Base-by-base conservation (phyloP, 2,888 invertebrate species). In the Criorhina ranunculi region DNA sequence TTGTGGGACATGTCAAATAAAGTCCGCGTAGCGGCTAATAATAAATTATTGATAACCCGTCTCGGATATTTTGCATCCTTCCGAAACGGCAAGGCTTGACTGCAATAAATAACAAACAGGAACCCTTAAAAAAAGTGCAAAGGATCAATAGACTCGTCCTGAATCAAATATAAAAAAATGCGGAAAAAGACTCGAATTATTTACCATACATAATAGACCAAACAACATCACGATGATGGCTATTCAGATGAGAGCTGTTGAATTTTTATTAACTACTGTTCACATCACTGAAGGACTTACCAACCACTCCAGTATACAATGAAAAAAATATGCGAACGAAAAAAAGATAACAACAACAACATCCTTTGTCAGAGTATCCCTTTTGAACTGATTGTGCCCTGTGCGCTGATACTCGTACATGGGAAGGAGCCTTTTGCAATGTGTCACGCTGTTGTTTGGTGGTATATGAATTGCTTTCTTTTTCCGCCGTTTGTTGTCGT, bases 201-300 rank as follows among this genome's bases (percentile, higher is more conserved):
- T 85, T 85, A 80, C 70, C 85, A 85, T 85, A 80, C 55, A 85
- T 85, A 80, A 85, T 85, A 79, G 85, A 64, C 73, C 67, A 80
- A 85, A 85, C 69, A 85, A 85, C 80, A 79, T 60, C 69, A 51
- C 57, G 64, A 85, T 70, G 75, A 85, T 80, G 80, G 85, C 85
- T 80, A 70, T 85, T 85, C 80, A 85, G 85, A 80, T 80, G 85
- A 85, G 85, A 80, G 85, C 66, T 85, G 75, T 85, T 85, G 85
- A 85, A 85, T 85, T 85, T 85, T 85, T 85, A 85, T 85, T 85
- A 85, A 85, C 85, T 85, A 85, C 80, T 85, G 85, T 85, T 80
- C 80, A 85, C 85, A 70, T 76, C 59, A 59, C 59, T 85, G 75
- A 80, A 85, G 85, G 80, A 76, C 70, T 4, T 66, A 70, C 75